phyloP scores from a whole-genome alignment of 2,113 vertebrate genomes.

The Gasterosteus nipponicus region DNA sequence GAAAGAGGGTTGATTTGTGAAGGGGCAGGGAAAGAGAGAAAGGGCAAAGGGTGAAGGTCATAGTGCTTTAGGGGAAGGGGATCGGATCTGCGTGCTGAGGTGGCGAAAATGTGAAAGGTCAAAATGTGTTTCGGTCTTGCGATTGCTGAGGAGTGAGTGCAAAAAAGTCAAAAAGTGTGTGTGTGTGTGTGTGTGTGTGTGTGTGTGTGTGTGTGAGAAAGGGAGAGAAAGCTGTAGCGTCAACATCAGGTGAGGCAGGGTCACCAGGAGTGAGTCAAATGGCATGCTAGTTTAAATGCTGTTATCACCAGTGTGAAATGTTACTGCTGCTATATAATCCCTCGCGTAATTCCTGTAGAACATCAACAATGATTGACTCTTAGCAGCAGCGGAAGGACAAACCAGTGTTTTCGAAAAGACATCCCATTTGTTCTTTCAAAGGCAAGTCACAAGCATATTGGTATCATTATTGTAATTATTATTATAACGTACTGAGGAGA shows the following conservation, averaged over 20 bases:
- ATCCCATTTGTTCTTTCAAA: conserved; percentile 42
- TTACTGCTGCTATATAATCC: conserved; percentile 12
- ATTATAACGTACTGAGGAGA: conserved; percentile 77
- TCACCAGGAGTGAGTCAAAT: conserved; percentile 49
- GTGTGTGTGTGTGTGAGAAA: neutral
- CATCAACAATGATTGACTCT: conserved; percentile 28
- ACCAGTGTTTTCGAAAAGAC: conserved; percentile 35
- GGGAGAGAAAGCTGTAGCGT: conserved; percentile 7
- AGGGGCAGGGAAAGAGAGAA: conserved; percentile 47
- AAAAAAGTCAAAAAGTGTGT: neutral
- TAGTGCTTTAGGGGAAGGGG: conserved; percentile 65
- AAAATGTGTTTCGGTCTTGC: conserved; percentile 51
- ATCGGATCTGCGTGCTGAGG: conserved; percentile 57
- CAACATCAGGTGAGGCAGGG: conserved; percentile 38
- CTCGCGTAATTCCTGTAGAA: conserved; percentile 33
- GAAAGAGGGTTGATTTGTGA: conserved; percentile 39
- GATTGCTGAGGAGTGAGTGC: conserved; percentile 20
- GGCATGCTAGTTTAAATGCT: conserved; percentile 42
- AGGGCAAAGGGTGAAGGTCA: conserved; percentile 69
- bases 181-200: neutral
- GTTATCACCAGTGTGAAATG: conserved; percentile 33
- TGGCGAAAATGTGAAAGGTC: conserved; percentile 66
- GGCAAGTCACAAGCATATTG: conserved; percentile 61
- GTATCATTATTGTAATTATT: conserved; percentile 50
- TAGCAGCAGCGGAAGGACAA: conserved; percentile 50